Percentiles rank a stretch among this genome's conserved stretches.
Evolutionary conservation across 2,797 vertebrate species (phyloP).

Genomic region (Hydrophis major): DNA sequence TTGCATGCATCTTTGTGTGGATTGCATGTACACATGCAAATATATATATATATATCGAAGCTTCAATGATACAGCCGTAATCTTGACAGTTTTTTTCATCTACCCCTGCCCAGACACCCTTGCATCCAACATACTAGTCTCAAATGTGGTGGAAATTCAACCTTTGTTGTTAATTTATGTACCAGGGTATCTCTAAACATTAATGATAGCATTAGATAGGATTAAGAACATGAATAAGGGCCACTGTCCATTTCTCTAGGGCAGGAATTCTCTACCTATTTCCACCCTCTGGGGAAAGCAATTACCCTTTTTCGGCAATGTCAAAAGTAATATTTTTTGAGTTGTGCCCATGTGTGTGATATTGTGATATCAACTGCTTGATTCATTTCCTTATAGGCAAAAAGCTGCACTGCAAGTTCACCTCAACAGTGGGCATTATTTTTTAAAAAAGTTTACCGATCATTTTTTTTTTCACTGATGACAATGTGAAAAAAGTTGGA

Average conservation of each 20-base stretch:
- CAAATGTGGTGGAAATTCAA: background rate
- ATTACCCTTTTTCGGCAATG: background rate
- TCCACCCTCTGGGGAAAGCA: background rate
- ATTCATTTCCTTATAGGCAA: background rate
- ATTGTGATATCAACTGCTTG: background rate
- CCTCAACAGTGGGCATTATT: background rate
- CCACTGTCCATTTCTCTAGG: background rate
- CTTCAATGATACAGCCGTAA: background rate
- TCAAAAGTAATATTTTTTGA: background rate
- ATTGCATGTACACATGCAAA: background rate
- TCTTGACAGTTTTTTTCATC: background rate
- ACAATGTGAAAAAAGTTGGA: background rate
- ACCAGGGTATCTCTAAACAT: background rate
- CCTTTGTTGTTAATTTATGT: background rate
- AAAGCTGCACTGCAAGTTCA: background rate
- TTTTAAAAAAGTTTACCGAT: background rate
- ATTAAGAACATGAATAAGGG: background rate
- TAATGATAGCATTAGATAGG: background rate
- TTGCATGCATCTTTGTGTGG: background rate
- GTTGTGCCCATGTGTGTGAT: background rate
- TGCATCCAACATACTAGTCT: background rate
- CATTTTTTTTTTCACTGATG: background rate
- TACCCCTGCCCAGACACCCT: background rate
- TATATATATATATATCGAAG: no score
- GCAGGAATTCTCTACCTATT: background rate